Percentiles rank a stretch among this genome's conserved stretches.
Conservation (phyloP, 2,113 vertebrate genomes). For the Bos indicus region DNA sequence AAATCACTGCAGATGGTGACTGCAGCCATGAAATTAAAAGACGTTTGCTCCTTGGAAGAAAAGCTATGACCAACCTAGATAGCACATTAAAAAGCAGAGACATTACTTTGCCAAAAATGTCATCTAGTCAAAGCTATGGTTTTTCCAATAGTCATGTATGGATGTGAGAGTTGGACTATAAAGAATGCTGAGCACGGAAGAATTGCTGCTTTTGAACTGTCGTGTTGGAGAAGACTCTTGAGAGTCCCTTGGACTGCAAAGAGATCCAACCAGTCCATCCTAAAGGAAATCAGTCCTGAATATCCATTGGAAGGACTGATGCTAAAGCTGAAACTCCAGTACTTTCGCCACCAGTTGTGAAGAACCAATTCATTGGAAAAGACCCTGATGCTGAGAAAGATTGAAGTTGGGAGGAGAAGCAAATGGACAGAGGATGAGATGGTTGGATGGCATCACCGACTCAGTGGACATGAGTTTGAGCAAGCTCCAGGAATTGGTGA, state of each 20-base stretch:
- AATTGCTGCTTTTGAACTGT: background rate
- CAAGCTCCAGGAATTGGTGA: background rate
- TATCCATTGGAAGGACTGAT: background rate
- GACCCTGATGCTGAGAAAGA: background rate
- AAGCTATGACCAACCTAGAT: background rate
- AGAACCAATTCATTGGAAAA: background rate
- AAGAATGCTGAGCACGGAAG: background rate
- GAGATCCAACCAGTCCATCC: background rate
- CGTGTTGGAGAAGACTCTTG: background rate
- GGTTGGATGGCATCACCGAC: background rate
- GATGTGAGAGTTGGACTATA: background rate
- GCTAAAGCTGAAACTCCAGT: background rate
- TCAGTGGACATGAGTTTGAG: background rate
- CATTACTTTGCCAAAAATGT: background rate
- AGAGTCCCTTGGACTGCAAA: background rate
- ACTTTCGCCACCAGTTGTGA: background rate
- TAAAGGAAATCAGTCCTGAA: background rate
- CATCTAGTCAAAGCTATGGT: background rate
- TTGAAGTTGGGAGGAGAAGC: background rate
- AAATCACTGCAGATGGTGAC: background rate
- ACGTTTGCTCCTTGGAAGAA: background rate
- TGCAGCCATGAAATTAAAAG: background rate
- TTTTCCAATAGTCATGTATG: background rate
- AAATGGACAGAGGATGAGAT: background rate
- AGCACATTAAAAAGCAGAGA: accelerated